A percentile compares a stretch with the other conserved stretches of the same genome.
Conservation (phyloP, 2,797 vertebrate genomes). For the Brachyrhaphis roseni region DNA sequence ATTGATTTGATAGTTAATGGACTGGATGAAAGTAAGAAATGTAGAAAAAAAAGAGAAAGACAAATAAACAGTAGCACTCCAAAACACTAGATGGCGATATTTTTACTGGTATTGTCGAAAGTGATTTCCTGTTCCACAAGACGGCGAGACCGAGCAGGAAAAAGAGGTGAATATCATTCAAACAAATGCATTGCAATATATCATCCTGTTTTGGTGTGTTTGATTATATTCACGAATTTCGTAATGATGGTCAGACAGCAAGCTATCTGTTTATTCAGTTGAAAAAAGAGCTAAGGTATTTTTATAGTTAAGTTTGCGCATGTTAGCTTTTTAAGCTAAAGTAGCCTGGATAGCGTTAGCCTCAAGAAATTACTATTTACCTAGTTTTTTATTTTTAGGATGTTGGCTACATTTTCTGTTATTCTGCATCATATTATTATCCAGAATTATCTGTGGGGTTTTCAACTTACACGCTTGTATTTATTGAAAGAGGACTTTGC, state of each 20-base stretch:
- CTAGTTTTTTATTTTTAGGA: not conserved
- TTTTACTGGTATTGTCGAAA: not conserved
- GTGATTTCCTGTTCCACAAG: not conserved
- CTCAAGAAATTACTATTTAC: not conserved
- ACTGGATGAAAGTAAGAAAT: not conserved
- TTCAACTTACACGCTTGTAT: not conserved
- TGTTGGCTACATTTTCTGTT: not conserved
- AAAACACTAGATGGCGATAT: not conserved
- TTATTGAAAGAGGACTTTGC: not conserved
- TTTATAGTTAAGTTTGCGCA: not conserved
- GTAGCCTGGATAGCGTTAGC: not conserved
- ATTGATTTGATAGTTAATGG: not conserved
- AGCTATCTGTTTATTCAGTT: not conserved
- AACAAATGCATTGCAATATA: not conserved
- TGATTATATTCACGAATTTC: not conserved
- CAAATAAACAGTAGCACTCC: not conserved
- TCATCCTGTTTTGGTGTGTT: not conserved
- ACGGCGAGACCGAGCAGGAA: not conserved
- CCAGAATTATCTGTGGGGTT: not conserved
- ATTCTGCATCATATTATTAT: not conserved
- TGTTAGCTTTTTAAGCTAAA: not conserved
- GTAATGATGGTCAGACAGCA: not conserved
- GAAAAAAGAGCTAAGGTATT: not conserved
- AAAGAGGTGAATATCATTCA: conserved; percentile 2
- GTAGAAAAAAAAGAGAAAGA: not conserved